Evolutionary conservation across 2,888 invertebrate species (phyloP), one percentile per base, ranked within the genome.

Genomic region (Stictocephala bisonia): DNA sequence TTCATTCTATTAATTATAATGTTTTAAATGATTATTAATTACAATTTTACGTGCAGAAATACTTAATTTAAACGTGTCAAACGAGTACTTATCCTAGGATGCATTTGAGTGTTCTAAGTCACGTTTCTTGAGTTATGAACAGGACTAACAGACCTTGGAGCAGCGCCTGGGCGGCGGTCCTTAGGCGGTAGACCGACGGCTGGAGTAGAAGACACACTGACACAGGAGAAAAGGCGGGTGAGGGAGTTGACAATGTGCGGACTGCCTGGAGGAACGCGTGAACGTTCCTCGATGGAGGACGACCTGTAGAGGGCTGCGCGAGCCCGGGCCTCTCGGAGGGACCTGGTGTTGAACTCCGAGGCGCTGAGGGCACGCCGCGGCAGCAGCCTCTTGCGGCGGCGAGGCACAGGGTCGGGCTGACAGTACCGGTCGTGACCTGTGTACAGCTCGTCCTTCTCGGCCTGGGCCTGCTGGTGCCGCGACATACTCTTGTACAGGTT

Each of bases 351-450:
- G 26, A 76, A 67, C 53, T 76, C 76, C 11, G 72, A 70, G 26
- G 74, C 76, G 22, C 75, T 75, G 18, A 72, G 74, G 1, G 76
- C 74, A 6, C 76, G 26, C 18, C 75, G 58, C 13, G 74, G 70
- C n/a, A 74, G 72, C 35, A 70, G 69, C 50, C 72, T 51, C 40
- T 44, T 41, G 50, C 68, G 56, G 31, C 72, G 58, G 51, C 75
- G 72, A 66, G 71, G 67, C 51, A 60, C 35, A 29, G 75, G 48
- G 31, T 75, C 75, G 9, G 89, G 86, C 81, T 91, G 91, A 80
- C 91, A 93, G 82, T 93, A 94, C 79, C 93, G 86, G 80, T 94
- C 94, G 80, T 94, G 94, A 0, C 93, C 94, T 6, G 93, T 94
- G 72, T 76, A 76, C 70, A 74, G 74, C 41, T 75, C 71, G 50